phyloP scores from a whole-genome alignment of 2,113 vertebrate species.

The Puffinus mauretanicus region DNA sequence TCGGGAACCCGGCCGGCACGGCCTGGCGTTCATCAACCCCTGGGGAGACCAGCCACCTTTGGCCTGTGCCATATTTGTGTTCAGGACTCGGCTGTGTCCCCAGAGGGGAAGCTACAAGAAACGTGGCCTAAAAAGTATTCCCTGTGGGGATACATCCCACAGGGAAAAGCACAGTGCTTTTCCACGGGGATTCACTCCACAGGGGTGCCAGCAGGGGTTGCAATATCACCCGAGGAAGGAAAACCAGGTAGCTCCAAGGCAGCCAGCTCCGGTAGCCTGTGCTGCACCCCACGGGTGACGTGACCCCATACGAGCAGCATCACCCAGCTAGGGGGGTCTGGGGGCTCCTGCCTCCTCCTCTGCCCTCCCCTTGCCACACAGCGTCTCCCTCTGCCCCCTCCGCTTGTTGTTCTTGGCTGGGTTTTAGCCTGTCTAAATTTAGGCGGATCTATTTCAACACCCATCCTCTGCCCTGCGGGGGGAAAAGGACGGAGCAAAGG shows the following conservation, averaged over 20 bases:
- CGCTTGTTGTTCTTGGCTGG: slow-evolving; percentile 1
- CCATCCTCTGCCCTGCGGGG: background rate
- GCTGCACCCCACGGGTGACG: rapidly evolving
- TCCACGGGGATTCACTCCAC: rapidly evolving
- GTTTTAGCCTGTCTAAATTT: slow-evolving; percentile 51
- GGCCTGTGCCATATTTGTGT: rapidly evolving
- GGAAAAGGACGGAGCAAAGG: slow-evolving; percentile 16
- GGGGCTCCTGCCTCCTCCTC: background rate
- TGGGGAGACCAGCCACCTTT: background rate
- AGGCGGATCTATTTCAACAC: slow-evolving; percentile 30
- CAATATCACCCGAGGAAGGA: background rate
- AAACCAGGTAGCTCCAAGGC: background rate
- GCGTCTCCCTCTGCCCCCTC: background rate
- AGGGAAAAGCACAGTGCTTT: background rate
- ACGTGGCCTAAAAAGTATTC: background rate
- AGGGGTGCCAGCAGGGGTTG: rapidly evolving
- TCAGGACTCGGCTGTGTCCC: background rate
- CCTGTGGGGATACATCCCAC: background rate
- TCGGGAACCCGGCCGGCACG: rapidly evolving
- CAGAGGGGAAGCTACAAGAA: background rate
- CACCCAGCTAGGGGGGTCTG: too few species aligned
- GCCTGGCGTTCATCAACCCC: background rate
- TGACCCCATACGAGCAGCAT: rapidly evolving
- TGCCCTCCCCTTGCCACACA: background rate
- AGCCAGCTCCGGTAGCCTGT: background rate